These are phyloP conservation scores for Cataglyphis rosenhaueri DNA, from an alignment of 2,888 invertebrate genomes.

Conservation along the genomic window DNA sequence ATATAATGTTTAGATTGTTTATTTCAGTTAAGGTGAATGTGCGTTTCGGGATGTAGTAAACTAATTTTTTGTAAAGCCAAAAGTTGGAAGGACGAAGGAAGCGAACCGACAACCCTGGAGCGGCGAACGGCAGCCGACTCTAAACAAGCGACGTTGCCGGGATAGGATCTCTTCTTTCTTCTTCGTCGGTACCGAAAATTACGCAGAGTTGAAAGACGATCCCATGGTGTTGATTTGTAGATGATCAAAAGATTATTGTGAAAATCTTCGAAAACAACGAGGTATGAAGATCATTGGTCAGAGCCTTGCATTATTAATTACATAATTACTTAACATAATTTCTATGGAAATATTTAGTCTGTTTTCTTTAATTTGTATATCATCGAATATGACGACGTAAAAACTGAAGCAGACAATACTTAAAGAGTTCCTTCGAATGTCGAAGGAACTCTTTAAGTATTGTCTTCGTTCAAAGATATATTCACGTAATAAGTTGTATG, in stretches of 20 bases:
- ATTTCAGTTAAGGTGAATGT: neutral
- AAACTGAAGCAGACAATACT: neutral
- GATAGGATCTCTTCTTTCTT: neutral
- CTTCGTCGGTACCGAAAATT: neutral
- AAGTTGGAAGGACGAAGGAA: neutral
- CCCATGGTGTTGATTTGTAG: neutral
- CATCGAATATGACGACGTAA: neutral
- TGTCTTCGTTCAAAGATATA: neutral
- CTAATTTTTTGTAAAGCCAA: neutral
- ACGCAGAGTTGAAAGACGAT: neutral
- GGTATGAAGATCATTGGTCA: neutral
- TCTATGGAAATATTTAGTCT: neutral
- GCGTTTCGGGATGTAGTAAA: neutral
- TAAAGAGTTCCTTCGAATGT: neutral
- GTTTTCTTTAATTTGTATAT: neutral
- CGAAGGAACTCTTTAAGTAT: too few relatives aligned
- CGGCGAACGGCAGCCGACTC: neutral
- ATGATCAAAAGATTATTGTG: neutral
- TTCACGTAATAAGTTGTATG: neutral
- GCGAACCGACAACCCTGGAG: neutral
- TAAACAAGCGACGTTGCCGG: neutral
- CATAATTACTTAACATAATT: neutral
- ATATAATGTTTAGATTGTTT: neutral
- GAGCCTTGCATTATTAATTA: neutral
- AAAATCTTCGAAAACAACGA: neutral